A percentile compares a stretch with the other conserved stretches of the same genome.
These are phyloP conservation scores for Ceratina japonica DNA, from an alignment of 1,140 invertebrate species.

Conservation along the genomic window DNA sequence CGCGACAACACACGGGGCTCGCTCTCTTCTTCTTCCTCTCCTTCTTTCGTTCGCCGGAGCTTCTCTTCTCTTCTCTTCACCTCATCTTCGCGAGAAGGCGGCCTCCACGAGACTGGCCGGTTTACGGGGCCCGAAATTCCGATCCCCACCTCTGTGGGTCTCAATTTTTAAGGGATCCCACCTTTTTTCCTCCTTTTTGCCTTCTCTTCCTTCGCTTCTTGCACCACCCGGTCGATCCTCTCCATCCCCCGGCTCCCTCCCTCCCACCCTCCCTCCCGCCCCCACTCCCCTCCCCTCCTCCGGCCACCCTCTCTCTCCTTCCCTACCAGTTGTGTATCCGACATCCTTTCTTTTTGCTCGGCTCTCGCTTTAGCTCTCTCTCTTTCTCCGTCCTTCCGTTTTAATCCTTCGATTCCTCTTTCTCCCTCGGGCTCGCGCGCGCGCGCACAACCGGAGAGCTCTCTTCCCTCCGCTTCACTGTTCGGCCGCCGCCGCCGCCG, in stretches of 20 bases:
- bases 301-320: constrained; percentile 33
- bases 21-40: constrained; percentile 14
- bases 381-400: constrained; percentile 12
- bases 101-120: constrained; percentile 78
- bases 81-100: constrained; percentile 76
- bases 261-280: constrained; percentile 30
- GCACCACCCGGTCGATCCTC: constrained; percentile 51
- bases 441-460: not conserved
- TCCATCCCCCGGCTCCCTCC: constrained; percentile 27
- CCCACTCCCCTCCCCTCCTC: no score
- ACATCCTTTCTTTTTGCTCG: constrained; percentile 37
- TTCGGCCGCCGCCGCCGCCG: constrained; percentile 48
- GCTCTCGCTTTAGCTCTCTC: constrained; percentile 30
- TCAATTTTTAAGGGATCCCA: constrained; percentile 78
- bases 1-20: not conserved
- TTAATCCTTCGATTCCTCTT: constrained; percentile 16
- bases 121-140: constrained; percentile 78
- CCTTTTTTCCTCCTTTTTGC: constrained; percentile 72
- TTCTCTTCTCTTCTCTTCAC: constrained; percentile 66
- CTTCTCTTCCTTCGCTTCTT: constrained; percentile 66
- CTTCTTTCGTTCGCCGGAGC: constrained; percentile 14
- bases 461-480: constrained; percentile 24
- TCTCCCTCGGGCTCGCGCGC: constrained; percentile 12
- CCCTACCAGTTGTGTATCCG: constrained; percentile 12
- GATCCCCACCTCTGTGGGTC: constrained; percentile 75